A percentile compares a stretch with the other conserved stretches of the same genome.
Conservation (phyloP, 2,797 vertebrate genomes). For the Todus mexicanus region DNA sequence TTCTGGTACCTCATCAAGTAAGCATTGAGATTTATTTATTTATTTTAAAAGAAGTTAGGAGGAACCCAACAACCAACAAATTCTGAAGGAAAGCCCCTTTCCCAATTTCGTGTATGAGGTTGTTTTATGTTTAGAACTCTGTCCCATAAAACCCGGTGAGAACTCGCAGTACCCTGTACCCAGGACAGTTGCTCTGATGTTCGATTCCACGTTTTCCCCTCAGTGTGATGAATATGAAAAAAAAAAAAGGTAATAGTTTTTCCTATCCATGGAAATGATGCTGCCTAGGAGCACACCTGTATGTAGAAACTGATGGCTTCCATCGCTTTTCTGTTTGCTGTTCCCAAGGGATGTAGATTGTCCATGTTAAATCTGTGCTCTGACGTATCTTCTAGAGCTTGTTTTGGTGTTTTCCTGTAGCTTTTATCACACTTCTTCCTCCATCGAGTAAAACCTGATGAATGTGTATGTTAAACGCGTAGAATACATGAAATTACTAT, state of each 20-base stretch:
- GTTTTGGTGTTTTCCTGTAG: neutral
- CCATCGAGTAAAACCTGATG: neutral
- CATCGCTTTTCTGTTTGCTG: neutral
- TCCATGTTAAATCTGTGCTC: neutral
- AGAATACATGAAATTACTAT: neutral
- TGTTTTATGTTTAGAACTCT: neutral
- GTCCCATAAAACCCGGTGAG: neutral
- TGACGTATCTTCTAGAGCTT: neutral
- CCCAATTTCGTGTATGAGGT: rapidly evolving
- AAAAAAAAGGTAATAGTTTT: neutral
- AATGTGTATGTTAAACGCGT: neutral
- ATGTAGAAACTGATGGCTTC: neutral
- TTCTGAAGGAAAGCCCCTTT: neutral
- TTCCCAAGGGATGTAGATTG: neutral
- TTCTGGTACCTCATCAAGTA: neutral
- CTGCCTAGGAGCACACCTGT: neutral
- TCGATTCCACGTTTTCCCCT: neutral
- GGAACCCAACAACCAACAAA: neutral
- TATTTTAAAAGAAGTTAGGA: neutral
- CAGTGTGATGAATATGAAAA: neutral
- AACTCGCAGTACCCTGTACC: rapidly evolving
- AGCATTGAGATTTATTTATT: neutral
- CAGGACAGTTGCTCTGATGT: too few species aligned
- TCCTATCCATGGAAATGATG: rapidly evolving
- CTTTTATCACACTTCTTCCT: neutral